Evolutionary conservation across 2,113 vertebrate species (phyloP).

Genomic region (Marmota monax): DNA sequence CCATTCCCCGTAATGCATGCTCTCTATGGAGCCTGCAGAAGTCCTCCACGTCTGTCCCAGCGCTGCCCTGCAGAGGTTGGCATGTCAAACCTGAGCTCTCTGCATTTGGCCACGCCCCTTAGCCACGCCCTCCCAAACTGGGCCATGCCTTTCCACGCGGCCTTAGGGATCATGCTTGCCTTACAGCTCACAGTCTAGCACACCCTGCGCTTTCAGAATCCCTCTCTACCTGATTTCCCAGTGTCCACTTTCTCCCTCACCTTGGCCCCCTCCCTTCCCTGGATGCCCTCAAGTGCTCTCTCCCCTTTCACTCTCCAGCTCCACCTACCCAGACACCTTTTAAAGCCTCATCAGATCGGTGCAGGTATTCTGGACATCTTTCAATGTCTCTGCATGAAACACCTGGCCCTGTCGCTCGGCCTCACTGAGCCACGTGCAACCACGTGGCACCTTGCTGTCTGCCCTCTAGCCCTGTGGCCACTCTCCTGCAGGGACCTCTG

Average conservation of each 20-base stretch:
- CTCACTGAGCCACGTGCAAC: background rate
- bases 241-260: background rate
- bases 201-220: background rate
- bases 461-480: background rate
- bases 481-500: background rate
- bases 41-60: rapidly evolving
- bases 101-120: rapidly evolving
- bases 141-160: background rate
- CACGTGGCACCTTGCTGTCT: background rate
- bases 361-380: too few relatives aligned
- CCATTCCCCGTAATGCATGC: background rate
- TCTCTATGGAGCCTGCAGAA: background rate
- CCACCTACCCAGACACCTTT: background rate
- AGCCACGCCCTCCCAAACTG: background rate
- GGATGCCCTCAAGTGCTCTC: background rate
- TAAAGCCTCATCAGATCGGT: background rate
- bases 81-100: background rate
- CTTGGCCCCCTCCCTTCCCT: background rate
- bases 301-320: background rate
- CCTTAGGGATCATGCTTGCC: background rate
- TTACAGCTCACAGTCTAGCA: rapidly evolving
- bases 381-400: background rate
- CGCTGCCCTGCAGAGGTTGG: rapidly evolving
- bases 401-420: background rate
- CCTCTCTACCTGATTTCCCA: too few relatives aligned